Percentiles rank a stretch among this genome's conserved stretches.
Evolutionary conservation across 2,113 vertebrate genomes (phyloP).

Genomic region (Rissa tridactyla): DNA sequence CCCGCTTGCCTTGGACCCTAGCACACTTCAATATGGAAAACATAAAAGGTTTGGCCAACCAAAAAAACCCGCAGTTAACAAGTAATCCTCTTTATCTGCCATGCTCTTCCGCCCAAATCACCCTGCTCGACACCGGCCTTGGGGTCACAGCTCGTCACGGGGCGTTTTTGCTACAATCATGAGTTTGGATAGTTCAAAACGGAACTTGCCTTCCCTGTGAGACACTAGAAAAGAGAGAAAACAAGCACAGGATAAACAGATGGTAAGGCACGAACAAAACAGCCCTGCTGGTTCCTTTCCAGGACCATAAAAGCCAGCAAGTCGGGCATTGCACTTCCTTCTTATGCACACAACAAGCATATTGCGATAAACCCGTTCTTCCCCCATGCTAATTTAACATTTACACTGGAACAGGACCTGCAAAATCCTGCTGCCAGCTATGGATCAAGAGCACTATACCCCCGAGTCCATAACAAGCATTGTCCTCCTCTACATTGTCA

Average conservation of each 20-base stretch:
- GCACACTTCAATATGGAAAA: neutral
- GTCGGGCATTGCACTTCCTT: neutral
- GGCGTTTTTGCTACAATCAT: slow-evolving; percentile 77
- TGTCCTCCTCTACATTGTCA: neutral
- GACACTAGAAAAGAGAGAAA: slow-evolving; percentile 76
- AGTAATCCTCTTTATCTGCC: neutral
- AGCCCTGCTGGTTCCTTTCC: neutral
- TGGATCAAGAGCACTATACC: fast-evolving
- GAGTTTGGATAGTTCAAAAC: slow-evolving; percentile 88
- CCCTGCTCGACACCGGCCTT: neutral
- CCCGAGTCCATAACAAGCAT: fast-evolving
- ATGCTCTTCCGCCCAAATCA: fast-evolving
- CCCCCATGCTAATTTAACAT: neutral
- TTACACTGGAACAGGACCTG: neutral
- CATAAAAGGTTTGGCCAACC: neutral
- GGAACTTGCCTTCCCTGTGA: slow-evolving; percentile 89
- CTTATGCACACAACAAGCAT: neutral
- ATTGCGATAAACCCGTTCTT: neutral
- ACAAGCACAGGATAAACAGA: neutral
- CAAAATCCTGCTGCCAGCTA: neutral
- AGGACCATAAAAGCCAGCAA: neutral
- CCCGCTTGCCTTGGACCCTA: neutral
- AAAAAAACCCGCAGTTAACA: neutral
- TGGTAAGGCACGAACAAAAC: neutral
- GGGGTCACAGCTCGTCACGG: slow-evolving; percentile 84